Conservation (phyloP, 2,797 vertebrate genomes). For the Oryzias dopingdopingensis region DNA sequence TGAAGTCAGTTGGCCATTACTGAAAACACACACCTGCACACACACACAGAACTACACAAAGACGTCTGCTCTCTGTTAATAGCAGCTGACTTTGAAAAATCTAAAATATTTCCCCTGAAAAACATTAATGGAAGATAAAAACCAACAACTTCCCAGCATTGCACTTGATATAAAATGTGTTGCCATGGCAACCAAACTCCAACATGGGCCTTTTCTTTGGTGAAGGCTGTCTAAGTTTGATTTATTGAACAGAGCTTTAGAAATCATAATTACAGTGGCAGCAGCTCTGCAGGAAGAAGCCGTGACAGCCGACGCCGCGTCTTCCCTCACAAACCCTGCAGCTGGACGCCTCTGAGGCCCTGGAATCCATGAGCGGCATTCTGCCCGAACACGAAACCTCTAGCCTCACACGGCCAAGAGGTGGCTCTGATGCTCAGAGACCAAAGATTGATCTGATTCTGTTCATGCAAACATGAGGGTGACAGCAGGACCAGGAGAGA, state of each 20-base stretch:
- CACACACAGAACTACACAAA: slow-evolving; percentile 5
- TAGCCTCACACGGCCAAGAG: not conserved
- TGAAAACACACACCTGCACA: slow-evolving; percentile 34
- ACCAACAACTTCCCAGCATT: slow-evolving; percentile 33
- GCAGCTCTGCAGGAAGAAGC: slow-evolving; percentile 29
- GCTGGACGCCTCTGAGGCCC: slow-evolving; percentile 22
- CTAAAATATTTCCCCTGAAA: too few species aligned
- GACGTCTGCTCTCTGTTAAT: too few species aligned
- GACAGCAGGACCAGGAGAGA: slow-evolving; percentile 1
- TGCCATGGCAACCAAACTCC: slow-evolving; percentile 61
- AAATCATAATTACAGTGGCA: not conserved
- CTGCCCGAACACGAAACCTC: slow-evolving; percentile 15
- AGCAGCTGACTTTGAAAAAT: too few species aligned
- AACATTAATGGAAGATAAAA: too few species aligned
- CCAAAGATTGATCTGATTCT: too few species aligned
- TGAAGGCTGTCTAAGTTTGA: too few species aligned
- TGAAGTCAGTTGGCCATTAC: slow-evolving; percentile 51
- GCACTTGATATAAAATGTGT: slow-evolving; percentile 59
- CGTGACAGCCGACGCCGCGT: slow-evolving; percentile 23
- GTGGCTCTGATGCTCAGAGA: slow-evolving; percentile 6
- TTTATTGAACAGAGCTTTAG: not conserved
- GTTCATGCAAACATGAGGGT: not conserved
- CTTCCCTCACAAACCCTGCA: slow-evolving; percentile 37
- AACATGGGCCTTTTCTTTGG: slow-evolving; percentile 29
- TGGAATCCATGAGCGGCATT: slow-evolving; percentile 44